These are phyloP conservation scores for Sericinus montela DNA, from an alignment of 2,888 invertebrate genomes.

Conservation along the genomic window DNA sequence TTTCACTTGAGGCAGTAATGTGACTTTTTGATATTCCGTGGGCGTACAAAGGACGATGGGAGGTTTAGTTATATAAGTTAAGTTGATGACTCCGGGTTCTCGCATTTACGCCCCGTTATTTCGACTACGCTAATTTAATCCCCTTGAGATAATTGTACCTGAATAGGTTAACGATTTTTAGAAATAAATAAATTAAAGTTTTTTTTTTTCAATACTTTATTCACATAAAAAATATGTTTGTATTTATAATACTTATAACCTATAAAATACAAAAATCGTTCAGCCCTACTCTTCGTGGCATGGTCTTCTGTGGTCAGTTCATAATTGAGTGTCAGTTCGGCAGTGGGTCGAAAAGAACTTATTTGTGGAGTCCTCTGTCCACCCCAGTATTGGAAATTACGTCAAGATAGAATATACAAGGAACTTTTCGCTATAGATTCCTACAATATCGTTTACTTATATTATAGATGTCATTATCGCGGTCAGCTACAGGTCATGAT, in stretches of 20 bases:
- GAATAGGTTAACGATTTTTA: background rate
- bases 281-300: no score
- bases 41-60: slow-evolving; percentile 5
- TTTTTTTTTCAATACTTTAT: background rate
- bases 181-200: background rate
- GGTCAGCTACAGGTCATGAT: background rate
- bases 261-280: no score
- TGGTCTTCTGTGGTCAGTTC: no score
- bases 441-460: no score
- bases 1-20: slow-evolving; percentile 33
- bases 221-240: no score
- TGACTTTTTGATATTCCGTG: slow-evolving; percentile 34
- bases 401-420: no score
- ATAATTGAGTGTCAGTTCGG: no score
- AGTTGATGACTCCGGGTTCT: slow-evolving; percentile 13
- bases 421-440: no score
- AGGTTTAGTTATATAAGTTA: slow-evolving; percentile 14
- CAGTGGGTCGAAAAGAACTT: no score
- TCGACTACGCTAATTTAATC: slow-evolving; percentile 5
- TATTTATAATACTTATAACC: no score
- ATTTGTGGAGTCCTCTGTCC: no score
- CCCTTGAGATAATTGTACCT: slow-evolving; percentile 4
- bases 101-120: slow-evolving; percentile 13
- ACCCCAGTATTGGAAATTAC: no score
- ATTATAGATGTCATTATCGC: background rate